Evolutionary conservation across 1,140 invertebrate genomes (phyloP).

Genomic region (Brachionus paranguensis): DNA sequence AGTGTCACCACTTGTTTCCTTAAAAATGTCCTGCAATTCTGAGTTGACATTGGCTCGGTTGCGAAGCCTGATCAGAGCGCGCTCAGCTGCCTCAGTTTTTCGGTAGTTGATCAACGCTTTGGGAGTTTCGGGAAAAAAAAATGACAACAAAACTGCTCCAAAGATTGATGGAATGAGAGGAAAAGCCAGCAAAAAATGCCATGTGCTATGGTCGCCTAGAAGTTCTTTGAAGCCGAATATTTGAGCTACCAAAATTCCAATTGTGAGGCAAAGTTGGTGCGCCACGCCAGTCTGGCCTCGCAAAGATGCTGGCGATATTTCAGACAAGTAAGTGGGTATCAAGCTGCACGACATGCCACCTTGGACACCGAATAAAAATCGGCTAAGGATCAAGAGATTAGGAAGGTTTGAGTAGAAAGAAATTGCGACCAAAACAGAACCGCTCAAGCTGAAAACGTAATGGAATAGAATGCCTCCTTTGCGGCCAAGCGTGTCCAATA

Average conservation of each 20-base stretch:
- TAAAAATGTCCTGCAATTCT: not conserved
- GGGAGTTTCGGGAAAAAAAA: slow-evolving; percentile 27
- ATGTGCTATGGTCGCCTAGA: slow-evolving; percentile 60
- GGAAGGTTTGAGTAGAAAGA: slow-evolving; percentile 44
- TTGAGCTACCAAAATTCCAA: slow-evolving; percentile 77
- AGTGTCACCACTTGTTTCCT: not conserved
- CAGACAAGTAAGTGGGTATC: slow-evolving; percentile 95
- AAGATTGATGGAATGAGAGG: not conserved
- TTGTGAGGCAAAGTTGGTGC: slow-evolving; percentile 86
- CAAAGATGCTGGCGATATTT: slow-evolving; percentile 87
- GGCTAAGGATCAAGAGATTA: not conserved
- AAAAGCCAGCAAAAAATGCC: slow-evolving; percentile 23
- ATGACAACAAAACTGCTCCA: not conserved
- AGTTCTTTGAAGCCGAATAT: slow-evolving; percentile 84
- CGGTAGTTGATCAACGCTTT: slow-evolving; percentile 22
- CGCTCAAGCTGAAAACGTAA: slow-evolving; percentile 92
- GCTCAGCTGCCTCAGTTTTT: not conserved
- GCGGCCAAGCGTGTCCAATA: slow-evolving; percentile 73
- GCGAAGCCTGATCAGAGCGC: not conserved
- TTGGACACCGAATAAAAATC: slow-evolving; percentile 54
- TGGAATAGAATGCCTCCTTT: slow-evolving; percentile 60
- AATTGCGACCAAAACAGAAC: slow-evolving; percentile 89
- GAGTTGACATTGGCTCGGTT: not conserved
- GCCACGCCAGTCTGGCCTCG: slow-evolving; percentile 72
- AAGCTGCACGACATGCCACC: slow-evolving; percentile 74